phyloP scores from a whole-genome alignment of 2,113 vertebrate species.

The Hyperoodon ampullatus region DNA sequence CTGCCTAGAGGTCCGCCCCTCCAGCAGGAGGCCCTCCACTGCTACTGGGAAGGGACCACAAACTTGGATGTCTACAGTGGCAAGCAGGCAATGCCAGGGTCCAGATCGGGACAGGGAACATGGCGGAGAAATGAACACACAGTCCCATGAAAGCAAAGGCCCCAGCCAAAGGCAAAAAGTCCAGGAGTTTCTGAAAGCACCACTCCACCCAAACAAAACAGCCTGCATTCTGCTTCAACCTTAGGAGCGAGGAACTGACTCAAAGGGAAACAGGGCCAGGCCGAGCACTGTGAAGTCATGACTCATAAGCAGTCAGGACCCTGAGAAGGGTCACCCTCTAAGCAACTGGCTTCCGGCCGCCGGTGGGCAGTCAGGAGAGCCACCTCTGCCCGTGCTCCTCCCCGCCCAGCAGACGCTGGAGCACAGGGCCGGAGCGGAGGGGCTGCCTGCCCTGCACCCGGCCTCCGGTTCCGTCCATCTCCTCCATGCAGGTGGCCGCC shows the following conservation, averaged over 20 bases:
- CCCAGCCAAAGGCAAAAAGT: fast-evolving
- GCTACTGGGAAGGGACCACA: not conserved
- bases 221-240: not conserved
- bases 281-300: not conserved
- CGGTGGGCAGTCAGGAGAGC: not conserved
- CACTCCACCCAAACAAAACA: not conserved
- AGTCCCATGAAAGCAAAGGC: not conserved
- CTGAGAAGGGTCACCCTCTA: too few relatives aligned
- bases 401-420: not conserved
- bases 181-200: not conserved
- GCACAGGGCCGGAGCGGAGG: not conserved
- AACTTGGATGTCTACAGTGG: not conserved
- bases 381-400: fast-evolving
- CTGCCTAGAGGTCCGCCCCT: not conserved
- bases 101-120: not conserved
- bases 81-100: not conserved
- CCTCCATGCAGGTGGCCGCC: not conserved
- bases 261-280: not conserved
- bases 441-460: not conserved
- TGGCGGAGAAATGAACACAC: not conserved
- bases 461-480: not conserved
- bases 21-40: not conserved
- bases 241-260: not conserved
- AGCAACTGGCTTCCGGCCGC: not conserved
- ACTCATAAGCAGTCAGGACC: not conserved